Conservation (phyloP, 2,888 invertebrate species). For the Masnerella sp. region DNA sequence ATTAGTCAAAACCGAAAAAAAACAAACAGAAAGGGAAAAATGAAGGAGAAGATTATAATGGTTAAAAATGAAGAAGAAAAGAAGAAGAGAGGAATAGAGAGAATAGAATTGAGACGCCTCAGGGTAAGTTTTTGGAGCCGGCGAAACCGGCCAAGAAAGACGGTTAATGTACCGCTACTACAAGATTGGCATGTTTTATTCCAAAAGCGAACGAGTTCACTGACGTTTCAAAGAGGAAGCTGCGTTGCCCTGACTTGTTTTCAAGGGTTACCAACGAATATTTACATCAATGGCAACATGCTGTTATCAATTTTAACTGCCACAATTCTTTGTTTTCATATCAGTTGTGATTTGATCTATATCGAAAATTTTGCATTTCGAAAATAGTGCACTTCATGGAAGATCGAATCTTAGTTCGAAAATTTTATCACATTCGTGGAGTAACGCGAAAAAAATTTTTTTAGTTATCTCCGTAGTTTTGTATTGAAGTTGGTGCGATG, state of each 20-base stretch:
- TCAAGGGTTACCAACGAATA: constrained; percentile 50
- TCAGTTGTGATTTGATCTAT: too few species aligned
- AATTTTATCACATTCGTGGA: too few species aligned
- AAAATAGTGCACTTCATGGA: too few species aligned
- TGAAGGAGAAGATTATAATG: constrained; percentile 11
- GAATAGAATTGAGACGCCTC: constrained; percentile 30
- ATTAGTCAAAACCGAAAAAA: too few species aligned
- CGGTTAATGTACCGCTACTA: constrained; percentile 72
- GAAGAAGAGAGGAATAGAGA: constrained; percentile 16
- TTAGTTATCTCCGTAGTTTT: too few species aligned
- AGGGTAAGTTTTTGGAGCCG: constrained; percentile 55
- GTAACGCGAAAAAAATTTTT: too few species aligned
- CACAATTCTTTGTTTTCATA: neutral
- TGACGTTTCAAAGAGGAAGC: constrained; percentile 52
- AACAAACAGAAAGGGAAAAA: constrained; percentile 2
- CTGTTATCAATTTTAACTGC: constrained; percentile 4
- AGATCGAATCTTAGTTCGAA: too few species aligned
- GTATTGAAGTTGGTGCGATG: too few species aligned
- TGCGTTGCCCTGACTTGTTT: constrained; percentile 44
- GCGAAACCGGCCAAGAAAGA: constrained; percentile 63
- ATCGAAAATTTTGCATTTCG: too few species aligned
- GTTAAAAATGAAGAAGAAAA: constrained; percentile 11
- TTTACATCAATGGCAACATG: constrained; percentile 30
- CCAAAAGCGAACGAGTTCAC: constrained; percentile 58
- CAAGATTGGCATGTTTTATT: constrained; percentile 61